Evolutionary conservation across 2,113 vertebrate genomes (phyloP), one percentile per base, ranked within the genome.

Genomic region (Myotis yumanensis): DNA sequence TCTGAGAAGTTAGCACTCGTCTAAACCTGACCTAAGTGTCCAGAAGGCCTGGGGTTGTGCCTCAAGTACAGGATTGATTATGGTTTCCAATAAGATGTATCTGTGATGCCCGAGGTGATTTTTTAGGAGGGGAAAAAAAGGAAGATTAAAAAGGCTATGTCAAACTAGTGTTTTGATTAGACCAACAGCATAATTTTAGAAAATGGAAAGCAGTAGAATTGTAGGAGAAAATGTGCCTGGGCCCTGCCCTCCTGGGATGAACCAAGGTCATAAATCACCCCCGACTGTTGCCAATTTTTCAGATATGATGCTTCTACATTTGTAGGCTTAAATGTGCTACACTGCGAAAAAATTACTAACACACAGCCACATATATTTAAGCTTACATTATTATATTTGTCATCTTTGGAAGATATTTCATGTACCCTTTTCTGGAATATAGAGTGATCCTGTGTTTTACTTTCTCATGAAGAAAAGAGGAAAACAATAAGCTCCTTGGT

Each of bases 121-220:
- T 89, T 91, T 76, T 51, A 32, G 11, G 15, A 37, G 52, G 64
- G 64, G 30, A 7, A 15, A 28, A 79, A 69, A 81, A 86, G n/a
- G 71, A 89, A 92, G 69, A 90, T 93, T 81, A 72, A 91, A 94
- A 96, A 81, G 54, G 23, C 77, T 69, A 7, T 86, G 79, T 83
- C 52, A 89, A 95, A 95, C 57, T 30, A 52, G n/a, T 90, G 28
- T 82, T 96, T 96, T 86, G 68, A 93, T 95, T 85, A 79, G 66
- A 73, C 59, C 37, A 89, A 91, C 90, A 75, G 69, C 81, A 89
- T 92, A 91, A 76, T 95, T 85, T 81, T 80, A 84, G 86, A 57
- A 94, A 94, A 89, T 59, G 46, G 90, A 89, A 96, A 89, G 28
- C 40, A 46, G 46, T 64, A 18, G 40, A 15, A 43, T 32, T 20